Evolutionary conservation across 2,113 vertebrate species (phyloP), one percentile per base, ranked within the genome.

Genomic region (Notothenia coriiceps): DNA sequence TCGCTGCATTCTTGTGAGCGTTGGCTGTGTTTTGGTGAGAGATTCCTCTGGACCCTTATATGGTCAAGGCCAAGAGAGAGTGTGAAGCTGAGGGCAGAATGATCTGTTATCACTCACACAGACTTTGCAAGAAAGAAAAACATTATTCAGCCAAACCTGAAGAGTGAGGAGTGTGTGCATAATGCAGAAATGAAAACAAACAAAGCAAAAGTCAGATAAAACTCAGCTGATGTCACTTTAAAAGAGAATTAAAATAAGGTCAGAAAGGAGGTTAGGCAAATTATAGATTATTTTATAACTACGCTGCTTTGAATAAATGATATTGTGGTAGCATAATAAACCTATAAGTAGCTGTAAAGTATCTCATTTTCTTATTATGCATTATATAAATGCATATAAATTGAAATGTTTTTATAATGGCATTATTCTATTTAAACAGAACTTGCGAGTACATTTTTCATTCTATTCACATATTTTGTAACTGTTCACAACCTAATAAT

Each of bases 1-100:
- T 77, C 46, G 54, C 76, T 75, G 69, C 78, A 85, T 90, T 85
- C 85, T 91, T 89, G 50, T 77, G 74, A 18, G 76, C 80, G 50
- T 87, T 75, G 80, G 82, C 86, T 62, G 71, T 86, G 87, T 93
- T 94, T 92, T 92, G 86, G 84, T 88, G 89, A 69, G 70, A 88
- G 89, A 89, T 91, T 92, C 91, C 87, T 91, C 79, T 6, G 88
- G 84, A 88, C 82, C 95, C 95, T 94, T 96, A 95, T 95, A 95
- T 95, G 95, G 95, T 94, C 90, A 95, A 84, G 83, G 85, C 88
- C 81, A 77, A 78, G 86, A 75, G 57, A 69, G 73, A 84, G 90
- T 69, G 87, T 73, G 83, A 82, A 83, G 82, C 87, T 65, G 57
- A 78, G 82, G 71, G 60, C 84, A 83, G 72, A 49, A 67, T 82